These are phyloP conservation scores for Papilio helenus DNA, from an alignment of 1,140 invertebrate species.

Conservation along the genomic window DNA sequence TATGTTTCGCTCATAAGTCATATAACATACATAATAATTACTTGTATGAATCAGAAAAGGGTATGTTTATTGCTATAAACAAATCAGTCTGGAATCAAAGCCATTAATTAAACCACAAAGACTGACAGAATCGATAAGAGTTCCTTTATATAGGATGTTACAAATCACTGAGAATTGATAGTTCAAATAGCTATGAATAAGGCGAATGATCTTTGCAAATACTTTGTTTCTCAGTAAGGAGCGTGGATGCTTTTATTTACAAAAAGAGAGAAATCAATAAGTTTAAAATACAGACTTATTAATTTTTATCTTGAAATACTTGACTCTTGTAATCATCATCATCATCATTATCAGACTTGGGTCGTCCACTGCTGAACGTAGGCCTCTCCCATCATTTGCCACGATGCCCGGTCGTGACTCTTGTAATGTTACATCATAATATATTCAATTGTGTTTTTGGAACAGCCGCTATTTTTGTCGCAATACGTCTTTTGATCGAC, in stretches of 20 bases:
- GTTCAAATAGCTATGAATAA: too few species aligned
- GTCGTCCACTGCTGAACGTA: too few species aligned
- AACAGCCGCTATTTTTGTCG: not conserved
- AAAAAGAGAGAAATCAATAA: too few species aligned
- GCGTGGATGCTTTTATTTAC: too few species aligned
- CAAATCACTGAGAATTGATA: not conserved
- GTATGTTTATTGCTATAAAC: not conserved
- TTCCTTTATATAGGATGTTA: constrained; percentile 1
- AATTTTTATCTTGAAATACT: too few species aligned
- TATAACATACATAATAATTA: not conserved
- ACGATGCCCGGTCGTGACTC: too few species aligned
- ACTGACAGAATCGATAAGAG: constrained; percentile 18
- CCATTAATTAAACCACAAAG: constrained; percentile 24
- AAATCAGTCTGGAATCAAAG: constrained; percentile 10
- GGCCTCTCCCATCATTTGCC: too few species aligned
- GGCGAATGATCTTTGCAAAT: too few species aligned
- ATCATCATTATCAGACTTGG: too few species aligned
- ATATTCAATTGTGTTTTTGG: not conserved
- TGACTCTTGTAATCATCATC: too few species aligned
- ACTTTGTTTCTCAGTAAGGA: too few species aligned
- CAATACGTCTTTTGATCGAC: not conserved
- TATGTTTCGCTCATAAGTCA: not conserved
- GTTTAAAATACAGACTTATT: too few species aligned
- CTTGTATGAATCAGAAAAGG: not conserved
- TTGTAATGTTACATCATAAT: not conserved